Evolutionary conservation across 2,888 invertebrate species (phyloP).

Genomic region (Buathra laborator): DNA sequence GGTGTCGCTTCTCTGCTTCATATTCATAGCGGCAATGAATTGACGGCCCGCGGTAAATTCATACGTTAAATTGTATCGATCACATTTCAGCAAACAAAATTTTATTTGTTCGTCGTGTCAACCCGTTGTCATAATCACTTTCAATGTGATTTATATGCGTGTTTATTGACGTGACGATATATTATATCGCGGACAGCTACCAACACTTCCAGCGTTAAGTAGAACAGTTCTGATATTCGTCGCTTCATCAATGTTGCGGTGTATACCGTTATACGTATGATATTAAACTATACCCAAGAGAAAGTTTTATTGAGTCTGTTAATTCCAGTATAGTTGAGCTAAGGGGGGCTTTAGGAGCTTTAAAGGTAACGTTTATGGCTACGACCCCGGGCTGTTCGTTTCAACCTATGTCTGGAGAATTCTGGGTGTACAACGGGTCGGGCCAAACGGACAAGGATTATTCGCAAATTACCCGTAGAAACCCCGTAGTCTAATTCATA

Average conservation of each 20-base stretch:
- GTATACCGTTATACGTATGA: slow-evolving; percentile 8
- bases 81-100: slow-evolving; percentile 21
- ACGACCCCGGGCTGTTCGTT: slow-evolving; percentile 71
- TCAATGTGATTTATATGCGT: neutral
- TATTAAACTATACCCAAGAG: slow-evolving; percentile 43
- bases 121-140: slow-evolving; percentile 19
- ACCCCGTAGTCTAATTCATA: slow-evolving; percentile 67
- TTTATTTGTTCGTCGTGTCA: slow-evolving; percentile 29
- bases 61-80: slow-evolving; percentile 46
- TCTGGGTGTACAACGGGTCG: slow-evolving; percentile 52
- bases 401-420: slow-evolving; percentile 57
- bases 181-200: no score
- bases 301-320: slow-evolving; percentile 71
- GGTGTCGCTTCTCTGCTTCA: neutral
- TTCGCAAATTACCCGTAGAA: slow-evolving; percentile 72
- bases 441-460: slow-evolving; percentile 70
- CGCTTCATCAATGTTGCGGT: slow-evolving; percentile 7
- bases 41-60: slow-evolving; percentile 7
- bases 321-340: slow-evolving; percentile 70
- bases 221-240: neutral
- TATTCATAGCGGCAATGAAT: slow-evolving; percentile 27
- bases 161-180: neutral
- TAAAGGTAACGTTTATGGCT: slow-evolving; percentile 72
- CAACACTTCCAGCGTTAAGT: neutral
- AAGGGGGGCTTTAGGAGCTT: slow-evolving; percentile 65